Evolutionary conservation across 1,140 invertebrate genomes (phyloP), one percentile per base, ranked within the genome.

Genomic region (Meloidogyne hapla): DNA sequence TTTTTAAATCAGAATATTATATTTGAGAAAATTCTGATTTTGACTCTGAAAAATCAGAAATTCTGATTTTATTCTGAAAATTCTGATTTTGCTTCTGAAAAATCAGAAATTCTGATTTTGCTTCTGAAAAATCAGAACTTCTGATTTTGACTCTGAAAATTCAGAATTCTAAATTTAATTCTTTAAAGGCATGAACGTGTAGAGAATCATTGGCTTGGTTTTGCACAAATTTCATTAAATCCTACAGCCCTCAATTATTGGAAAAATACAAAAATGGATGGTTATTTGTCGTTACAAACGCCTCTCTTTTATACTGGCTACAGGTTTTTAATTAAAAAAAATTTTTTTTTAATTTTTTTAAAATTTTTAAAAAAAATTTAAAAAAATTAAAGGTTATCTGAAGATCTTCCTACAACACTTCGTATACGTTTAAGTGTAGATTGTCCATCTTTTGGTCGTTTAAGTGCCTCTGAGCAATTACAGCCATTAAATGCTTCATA

Each of bases 301-400:
- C 81, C 81, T 8, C 33, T 77, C 1, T 82, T 82, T 48, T 76
- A 74, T 26, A 77, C 78, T n/a, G 83, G 69, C 1, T 84, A 84
- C 40, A 82, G 69, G 75, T 78, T 33, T 33, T 33, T 33, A 33
- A 6, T 33, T 33, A 33, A 62, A 73, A 21, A 21, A 26, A n/a
- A 18, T 21, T 68, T 23, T 6, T 26, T 65, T 21, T 15, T 65
- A 18, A 79, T 13, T 73, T 65, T 23, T 26, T 21, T 18, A 78
- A 79, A 65, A 26, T 79, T n/a, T 56, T 6, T n/a, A 56, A n/a
- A n/a, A 21, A 56, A 56, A n/a, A 15, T 21, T 33, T 33, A 5
- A 5, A 33, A 33, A 33, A 33, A 8, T 33, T 5, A 6, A n/a
- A n/a, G n/a, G 33, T 33, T 1, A 33, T 33, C 33, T 33, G 2